Conservation (phyloP, 2,888 invertebrate species). For the Epirrita christyi region DNA sequence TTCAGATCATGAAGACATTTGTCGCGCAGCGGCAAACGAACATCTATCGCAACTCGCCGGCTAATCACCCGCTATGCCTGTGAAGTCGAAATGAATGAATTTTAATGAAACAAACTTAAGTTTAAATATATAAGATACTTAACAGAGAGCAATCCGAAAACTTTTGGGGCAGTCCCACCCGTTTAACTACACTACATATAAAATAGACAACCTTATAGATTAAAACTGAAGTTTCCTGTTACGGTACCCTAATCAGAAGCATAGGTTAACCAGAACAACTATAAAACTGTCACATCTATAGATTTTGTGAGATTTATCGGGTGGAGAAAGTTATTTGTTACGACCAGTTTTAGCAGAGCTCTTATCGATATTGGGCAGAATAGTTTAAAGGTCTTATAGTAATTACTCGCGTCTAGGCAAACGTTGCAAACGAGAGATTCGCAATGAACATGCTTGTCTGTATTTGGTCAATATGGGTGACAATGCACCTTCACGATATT, state of each 20-base stretch:
- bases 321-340: slow-evolving; percentile 34
- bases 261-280: slow-evolving; percentile 27
- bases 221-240: slow-evolving; percentile 8
- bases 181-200: background rate
- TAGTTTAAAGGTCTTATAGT: background rate
- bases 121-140: no score
- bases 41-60: no score
- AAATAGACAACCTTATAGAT: slow-evolving; percentile 2
- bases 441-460: no score
- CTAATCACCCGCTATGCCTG: no score
- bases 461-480: no score
- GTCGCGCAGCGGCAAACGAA: no score
- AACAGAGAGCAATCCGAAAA: background rate
- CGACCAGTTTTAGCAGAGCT: slow-evolving; percentile 3
- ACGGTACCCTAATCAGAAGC: slow-evolving; percentile 29
- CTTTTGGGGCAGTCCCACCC: background rate
- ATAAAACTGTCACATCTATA: slow-evolving; percentile 42
- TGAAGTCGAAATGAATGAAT: no score
- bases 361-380: background rate
- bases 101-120: no score
- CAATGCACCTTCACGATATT: no score
- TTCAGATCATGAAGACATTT: no score
- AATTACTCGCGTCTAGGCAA: no score
- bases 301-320: slow-evolving; percentile 36
- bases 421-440: no score